phyloP scores from a whole-genome alignment of 2,797 vertebrate species.

The Mormyrus proboscirostris region DNA sequence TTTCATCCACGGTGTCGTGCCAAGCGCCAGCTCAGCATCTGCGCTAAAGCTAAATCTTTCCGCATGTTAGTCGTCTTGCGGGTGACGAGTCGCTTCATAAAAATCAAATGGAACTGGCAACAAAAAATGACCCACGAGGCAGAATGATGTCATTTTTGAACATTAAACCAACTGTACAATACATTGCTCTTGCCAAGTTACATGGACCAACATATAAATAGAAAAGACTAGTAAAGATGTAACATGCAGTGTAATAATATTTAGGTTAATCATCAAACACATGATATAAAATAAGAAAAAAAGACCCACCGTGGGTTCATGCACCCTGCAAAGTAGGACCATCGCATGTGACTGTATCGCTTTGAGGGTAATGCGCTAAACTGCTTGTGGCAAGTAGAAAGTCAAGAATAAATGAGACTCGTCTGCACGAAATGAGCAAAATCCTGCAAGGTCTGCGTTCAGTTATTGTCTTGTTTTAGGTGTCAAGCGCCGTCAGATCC shows the following conservation, averaged over 20 bases:
- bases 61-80: neutral
- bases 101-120: neutral
- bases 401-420: slow-evolving; percentile 9
- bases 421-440: slow-evolving; percentile 14
- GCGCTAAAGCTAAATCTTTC: neutral
- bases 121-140: neutral
- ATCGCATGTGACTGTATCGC: neutral
- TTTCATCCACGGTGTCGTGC: neutral
- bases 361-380: neutral
- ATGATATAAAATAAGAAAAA: neutral
- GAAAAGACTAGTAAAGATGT: neutral
- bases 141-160: neutral
- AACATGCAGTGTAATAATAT: neutral
- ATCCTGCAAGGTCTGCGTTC: neutral
- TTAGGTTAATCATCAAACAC: neutral
- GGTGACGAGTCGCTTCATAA: neutral
- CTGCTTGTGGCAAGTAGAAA: slow-evolving; percentile 7
- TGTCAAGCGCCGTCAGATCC: neutral
- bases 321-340: neutral
- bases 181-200: neutral
- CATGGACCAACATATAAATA: neutral
- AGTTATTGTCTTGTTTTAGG: slow-evolving; percentile 11
- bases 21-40: neutral
- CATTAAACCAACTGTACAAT: neutral
- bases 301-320: neutral